Conservation (phyloP, 2,113 vertebrate genomes). For the Cisticola juncidis region DNA sequence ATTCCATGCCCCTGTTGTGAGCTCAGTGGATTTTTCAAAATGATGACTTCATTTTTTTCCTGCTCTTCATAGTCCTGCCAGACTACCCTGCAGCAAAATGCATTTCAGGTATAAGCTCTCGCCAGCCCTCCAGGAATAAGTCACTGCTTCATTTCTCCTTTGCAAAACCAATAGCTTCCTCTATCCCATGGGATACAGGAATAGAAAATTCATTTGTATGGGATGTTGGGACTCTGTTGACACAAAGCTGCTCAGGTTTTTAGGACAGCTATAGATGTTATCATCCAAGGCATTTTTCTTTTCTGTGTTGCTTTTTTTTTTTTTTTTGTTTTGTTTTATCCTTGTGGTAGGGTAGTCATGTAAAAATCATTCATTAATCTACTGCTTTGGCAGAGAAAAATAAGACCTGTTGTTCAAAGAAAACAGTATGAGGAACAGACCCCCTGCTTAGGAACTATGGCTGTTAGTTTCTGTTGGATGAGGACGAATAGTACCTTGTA, state of each 20-base stretch:
- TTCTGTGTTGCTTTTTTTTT: neutral
- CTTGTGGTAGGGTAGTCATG: neutral
- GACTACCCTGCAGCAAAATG: conserved; percentile 10
- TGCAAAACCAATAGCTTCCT: neutral
- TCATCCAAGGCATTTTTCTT: neutral
- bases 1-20: neutral
- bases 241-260: neutral
- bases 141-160: neutral
- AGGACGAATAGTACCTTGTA: neutral
- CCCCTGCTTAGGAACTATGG: neutral
- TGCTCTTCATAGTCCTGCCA: neutral
- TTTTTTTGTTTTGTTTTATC: neutral
- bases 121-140: conserved; percentile 14
- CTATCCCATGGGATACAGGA: neutral
- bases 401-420: neutral
- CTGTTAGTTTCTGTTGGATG: neutral
- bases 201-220: neutral
- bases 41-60: conserved; percentile 16
- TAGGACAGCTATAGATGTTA: neutral
- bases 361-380: neutral
- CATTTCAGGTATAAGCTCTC: conserved; percentile 1
- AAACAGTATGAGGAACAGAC: neutral
- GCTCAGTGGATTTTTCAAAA: neutral
- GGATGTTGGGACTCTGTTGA: neutral
- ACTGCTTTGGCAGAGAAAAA: neutral